These are phyloP conservation scores for Pandion haliaetus DNA, from an alignment of 2,113 vertebrate species.

Conservation along the genomic window DNA sequence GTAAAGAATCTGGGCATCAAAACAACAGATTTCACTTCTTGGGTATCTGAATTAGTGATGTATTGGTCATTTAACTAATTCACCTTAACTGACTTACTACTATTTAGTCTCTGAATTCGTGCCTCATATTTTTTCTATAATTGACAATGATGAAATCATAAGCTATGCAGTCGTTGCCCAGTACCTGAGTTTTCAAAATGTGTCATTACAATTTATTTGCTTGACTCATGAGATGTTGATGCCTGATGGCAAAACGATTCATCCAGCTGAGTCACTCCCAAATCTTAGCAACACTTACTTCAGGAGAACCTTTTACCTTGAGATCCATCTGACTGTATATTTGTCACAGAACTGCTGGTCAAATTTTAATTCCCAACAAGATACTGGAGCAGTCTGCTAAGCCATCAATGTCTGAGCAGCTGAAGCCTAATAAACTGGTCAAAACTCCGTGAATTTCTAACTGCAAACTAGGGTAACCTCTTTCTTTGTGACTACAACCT, in stretches of 20 bases:
- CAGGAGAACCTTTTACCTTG: neutral
- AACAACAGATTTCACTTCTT: neutral
- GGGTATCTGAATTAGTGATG: neutral
- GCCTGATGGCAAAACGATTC: neutral
- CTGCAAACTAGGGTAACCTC: neutral
- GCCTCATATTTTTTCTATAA: neutral
- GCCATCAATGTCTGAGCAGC: neutral
- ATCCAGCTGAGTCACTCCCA: constrained; percentile 1
- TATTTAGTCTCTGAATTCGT: neutral
- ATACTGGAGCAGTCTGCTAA: neutral
- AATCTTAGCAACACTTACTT: neutral
- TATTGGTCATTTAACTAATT: neutral
- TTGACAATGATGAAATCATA: neutral
- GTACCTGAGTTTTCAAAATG: neutral
- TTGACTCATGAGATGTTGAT: constrained; percentile 1
- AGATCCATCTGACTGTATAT: neutral
- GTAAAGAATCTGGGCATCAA: neutral
- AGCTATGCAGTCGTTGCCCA: neutral
- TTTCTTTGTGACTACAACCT: neutral
- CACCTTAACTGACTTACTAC: neutral
- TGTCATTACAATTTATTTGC: neutral
- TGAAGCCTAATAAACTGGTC: neutral
- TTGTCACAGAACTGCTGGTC: neutral
- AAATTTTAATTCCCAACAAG: neutral
- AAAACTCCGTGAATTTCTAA: neutral